Evolutionary conservation across 2,797 vertebrate species (phyloP), one percentile per base, ranked within the genome.

Genomic region (Chaenodraco wilsoni): DNA sequence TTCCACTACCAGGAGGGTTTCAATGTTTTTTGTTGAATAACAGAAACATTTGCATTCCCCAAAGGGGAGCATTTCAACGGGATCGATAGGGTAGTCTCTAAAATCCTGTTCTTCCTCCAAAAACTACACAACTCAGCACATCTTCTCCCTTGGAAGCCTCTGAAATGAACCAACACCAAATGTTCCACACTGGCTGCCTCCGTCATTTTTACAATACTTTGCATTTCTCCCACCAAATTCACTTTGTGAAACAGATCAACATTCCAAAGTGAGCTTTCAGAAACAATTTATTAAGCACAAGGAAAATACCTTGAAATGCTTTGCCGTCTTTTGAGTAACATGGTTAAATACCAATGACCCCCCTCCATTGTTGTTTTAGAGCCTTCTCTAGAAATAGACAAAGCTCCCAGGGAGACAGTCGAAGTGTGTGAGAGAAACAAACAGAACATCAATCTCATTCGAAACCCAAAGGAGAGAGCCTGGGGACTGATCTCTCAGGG

Each of bases 11-110:
- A 81, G 83, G 81, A 90, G 84, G 83, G 82, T 89, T 89, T 83
- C 77, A 76, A 88, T 88, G 87, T 88, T 92, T 88, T 37, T 83
- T 85, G 83, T 87, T 89, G 83, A 91, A 79, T 85, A 91, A 91
- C 81, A 81, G 86, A 88, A 91, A 86, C 84, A 94, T 91, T 91
- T 93, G 90, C 91, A 92, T 92, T 90, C 77, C 87, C 92, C 89
- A 81, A 87, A 87, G 88, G 91, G 84, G 76, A 81, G 75, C 65
- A 15, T 85, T 91, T 93, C 91, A 93, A 89, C 83, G 91, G 89
- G 89, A 93, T 92, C 87, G 84, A 94, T 94, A 90, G 92, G 74
- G 79, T 88, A 73, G 81, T 74, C 77, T 84, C 69, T 54, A 74
- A 89, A 87, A 74, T 88, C 72, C 80, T 69, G 74, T 72, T 88